Conservation (phyloP, 2,113 vertebrate genomes). For the Balaenoptera acutorostrata region DNA sequence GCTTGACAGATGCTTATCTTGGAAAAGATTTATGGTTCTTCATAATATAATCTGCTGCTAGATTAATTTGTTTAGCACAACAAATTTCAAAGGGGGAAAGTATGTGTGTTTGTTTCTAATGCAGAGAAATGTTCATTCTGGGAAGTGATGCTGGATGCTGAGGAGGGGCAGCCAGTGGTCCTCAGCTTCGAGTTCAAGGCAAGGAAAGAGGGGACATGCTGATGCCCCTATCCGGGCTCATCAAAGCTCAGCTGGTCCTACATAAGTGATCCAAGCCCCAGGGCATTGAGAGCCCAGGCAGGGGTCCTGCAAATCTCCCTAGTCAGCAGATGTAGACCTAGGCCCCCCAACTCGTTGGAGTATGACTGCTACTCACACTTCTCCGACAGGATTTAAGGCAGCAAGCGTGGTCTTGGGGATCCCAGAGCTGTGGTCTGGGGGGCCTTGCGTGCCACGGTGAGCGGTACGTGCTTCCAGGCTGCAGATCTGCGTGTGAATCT, state of each 20-base stretch:
- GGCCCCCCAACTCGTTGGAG: accelerated
- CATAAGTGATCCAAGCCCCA: neutral
- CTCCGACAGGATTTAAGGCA: no score
- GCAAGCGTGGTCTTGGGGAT: neutral
- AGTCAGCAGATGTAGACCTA: neutral
- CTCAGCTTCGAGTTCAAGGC: neutral
- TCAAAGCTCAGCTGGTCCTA: accelerated
- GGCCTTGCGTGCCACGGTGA: accelerated
- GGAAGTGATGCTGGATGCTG: neutral
- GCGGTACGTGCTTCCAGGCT: neutral
- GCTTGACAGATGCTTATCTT: conserved; percentile 69
- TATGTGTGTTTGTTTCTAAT: conserved; percentile 32
- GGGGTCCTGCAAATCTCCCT: accelerated
- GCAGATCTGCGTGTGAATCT: accelerated
- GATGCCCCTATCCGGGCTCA: accelerated
- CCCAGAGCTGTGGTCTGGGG: neutral
- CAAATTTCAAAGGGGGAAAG: conserved; percentile 27
- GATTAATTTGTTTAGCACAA: conserved; percentile 74
- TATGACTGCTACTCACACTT: accelerated
- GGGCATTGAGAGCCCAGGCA: accelerated
- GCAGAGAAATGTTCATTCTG: conserved; percentile 23
- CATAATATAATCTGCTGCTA: conserved; percentile 70
- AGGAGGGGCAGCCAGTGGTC: neutral
- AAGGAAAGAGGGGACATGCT: neutral
- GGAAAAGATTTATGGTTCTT: conserved; percentile 60